Evolutionary conservation across 2,797 vertebrate species (phyloP).

Genomic region (Rhincodon typus): DNA sequence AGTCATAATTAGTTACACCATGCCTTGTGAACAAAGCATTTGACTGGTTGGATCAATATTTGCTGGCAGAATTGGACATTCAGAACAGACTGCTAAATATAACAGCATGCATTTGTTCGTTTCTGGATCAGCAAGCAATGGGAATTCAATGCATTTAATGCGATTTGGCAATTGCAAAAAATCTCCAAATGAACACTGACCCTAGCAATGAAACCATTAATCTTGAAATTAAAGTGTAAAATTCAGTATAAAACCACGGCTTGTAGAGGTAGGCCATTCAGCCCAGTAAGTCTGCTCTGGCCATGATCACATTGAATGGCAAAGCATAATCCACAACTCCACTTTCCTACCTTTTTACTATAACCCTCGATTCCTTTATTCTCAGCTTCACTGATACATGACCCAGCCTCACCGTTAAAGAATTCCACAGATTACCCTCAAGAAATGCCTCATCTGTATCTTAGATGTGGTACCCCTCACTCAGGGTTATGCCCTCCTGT

Average conservation of each 20-base stretch:
- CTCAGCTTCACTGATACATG: too few relatives aligned
- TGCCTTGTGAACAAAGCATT: neutral
- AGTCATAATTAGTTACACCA: neutral
- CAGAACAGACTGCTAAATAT: neutral
- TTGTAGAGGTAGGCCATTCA: neutral
- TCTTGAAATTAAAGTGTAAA: too few relatives aligned
- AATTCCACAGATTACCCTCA: too few relatives aligned
- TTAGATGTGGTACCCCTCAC: too few relatives aligned
- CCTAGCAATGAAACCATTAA: too few relatives aligned
- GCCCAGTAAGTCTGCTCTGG: neutral
- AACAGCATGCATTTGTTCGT: neutral
- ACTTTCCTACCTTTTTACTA: too few relatives aligned
- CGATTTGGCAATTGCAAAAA: neutral
- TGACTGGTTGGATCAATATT: conserved; percentile 13
- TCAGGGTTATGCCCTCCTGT: too few relatives aligned
- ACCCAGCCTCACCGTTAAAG: too few relatives aligned
- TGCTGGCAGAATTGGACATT: neutral
- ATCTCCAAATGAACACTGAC: neutral
- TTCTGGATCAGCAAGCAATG: neutral
- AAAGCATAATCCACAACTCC: too few relatives aligned
- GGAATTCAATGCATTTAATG: neutral
- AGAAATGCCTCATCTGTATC: too few relatives aligned
- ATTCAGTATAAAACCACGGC: too few relatives aligned
- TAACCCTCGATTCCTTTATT: too few relatives aligned
- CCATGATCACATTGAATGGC: neutral